Evolutionary conservation across 2,797 vertebrate genomes (phyloP).

Genomic region (Gobio occitaniae): DNA sequence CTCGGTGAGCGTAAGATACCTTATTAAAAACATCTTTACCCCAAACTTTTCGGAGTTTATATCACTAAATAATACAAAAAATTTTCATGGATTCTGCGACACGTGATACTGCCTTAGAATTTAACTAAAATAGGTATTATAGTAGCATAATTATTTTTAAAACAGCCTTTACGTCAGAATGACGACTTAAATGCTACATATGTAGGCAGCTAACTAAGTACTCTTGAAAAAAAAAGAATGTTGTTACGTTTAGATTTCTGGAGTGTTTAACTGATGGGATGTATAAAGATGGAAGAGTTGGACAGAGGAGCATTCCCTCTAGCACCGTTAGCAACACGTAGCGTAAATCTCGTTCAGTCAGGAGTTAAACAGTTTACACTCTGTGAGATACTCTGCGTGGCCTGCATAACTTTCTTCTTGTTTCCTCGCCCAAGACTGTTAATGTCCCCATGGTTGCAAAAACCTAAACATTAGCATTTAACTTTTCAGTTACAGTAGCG

Average conservation of each 20-base stretch:
- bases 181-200: neutral
- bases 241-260: constrained; percentile 43
- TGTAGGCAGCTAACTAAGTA: neutral
- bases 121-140: neutral
- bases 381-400: constrained; percentile 8
- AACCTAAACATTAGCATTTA: constrained; percentile 11
- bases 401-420: neutral
- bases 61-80: neutral
- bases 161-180: neutral
- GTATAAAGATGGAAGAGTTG: constrained; percentile 16
- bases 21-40: neutral
- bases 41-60: neutral
- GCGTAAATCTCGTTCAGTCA: constrained; percentile 35
- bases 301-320: constrained; percentile 23
- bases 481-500: neutral
- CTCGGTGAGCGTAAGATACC: neutral
- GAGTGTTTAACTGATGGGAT: constrained; percentile 34
- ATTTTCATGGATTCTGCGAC: neutral
- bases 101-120: neutral
- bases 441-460: constrained; percentile 5
- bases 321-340: constrained; percentile 48
- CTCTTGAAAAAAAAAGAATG: constrained; percentile 18
- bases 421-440: constrained; percentile 1
- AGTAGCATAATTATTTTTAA: neutral
- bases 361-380: constrained; percentile 39